A percentile compares a stretch with the other conserved stretches of the same genome.
Evolutionary conservation across 2,888 invertebrate genomes (phyloP).

Genomic region (Eurois occulta): DNA sequence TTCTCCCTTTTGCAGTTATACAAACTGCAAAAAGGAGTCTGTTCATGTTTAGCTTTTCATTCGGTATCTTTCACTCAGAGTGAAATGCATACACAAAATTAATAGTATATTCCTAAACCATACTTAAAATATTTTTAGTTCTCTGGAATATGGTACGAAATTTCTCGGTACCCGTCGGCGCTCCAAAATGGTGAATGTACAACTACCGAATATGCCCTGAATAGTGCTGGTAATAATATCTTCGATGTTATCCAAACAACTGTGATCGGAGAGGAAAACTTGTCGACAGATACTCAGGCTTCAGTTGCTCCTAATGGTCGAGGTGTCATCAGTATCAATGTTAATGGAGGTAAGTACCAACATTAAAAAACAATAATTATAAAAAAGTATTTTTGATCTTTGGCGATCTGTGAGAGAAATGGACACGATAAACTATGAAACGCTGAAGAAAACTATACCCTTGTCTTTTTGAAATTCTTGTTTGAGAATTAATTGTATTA

Average conservation of each 20-base stretch:
- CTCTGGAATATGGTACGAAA: slow-evolving; percentile 82
- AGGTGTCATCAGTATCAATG: slow-evolving; percentile 74
- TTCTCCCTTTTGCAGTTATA: no score
- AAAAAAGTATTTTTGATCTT: background rate
- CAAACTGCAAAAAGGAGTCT: no score
- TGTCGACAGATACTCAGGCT: slow-evolving; percentile 66
- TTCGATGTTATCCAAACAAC: slow-evolving; percentile 73
- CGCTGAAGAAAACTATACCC: background rate
- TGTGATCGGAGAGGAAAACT: slow-evolving; percentile 74
- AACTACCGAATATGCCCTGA: slow-evolving; percentile 61
- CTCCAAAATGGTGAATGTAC: slow-evolving; percentile 81
- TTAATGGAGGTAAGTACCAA: slow-evolving; percentile 69
- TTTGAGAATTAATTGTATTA: no score
- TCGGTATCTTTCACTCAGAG: background rate
- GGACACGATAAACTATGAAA: background rate
- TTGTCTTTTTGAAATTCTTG: background rate
- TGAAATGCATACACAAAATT: background rate
- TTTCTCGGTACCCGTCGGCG: slow-evolving; percentile 82
- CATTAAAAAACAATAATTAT: background rate
- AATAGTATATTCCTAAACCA: background rate
- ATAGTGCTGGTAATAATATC: slow-evolving; percentile 49
- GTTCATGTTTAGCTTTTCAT: background rate
- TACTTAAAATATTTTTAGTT: slow-evolving; percentile 73
- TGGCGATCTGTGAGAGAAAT: background rate
- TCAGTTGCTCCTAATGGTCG: slow-evolving; percentile 68